Percentiles rank a stretch among this genome's conserved stretches.
phyloP scores from a whole-genome alignment of 2,113 vertebrate genomes.

The Anarrhichthys ocellatus region DNA sequence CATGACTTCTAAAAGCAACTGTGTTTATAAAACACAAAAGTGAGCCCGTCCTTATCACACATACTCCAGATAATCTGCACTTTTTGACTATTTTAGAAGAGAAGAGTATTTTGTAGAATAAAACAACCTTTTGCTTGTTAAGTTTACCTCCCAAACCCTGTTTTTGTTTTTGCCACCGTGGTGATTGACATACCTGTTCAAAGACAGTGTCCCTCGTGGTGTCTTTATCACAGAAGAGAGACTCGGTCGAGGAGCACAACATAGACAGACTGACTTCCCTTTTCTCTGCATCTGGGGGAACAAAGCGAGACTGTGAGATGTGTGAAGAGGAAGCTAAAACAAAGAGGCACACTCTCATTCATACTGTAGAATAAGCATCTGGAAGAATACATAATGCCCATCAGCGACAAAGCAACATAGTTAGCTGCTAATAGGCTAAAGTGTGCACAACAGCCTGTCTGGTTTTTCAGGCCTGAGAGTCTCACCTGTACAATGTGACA shows the following conservation, averaged over 20 bases:
- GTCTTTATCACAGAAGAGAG: rapidly evolving
- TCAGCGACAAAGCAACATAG: neutral
- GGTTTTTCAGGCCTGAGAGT: neutral
- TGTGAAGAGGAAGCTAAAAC: constrained; percentile 18
- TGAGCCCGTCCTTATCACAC: neutral
- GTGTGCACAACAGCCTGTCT: neutral
- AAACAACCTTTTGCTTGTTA: neutral
- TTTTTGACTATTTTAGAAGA: neutral
- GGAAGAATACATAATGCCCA: neutral
- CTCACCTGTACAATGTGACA: neutral
- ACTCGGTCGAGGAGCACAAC: neutral
- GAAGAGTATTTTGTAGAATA: neutral
- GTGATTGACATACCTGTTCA: neutral
- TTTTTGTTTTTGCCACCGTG: neutral
- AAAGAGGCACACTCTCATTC: neutral
- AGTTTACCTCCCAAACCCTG: neutral
- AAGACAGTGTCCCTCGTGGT: rapidly evolving
- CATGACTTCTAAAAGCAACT: neutral
- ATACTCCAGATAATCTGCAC: neutral
- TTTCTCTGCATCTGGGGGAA: neutral
- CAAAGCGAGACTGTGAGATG: constrained; percentile 12
- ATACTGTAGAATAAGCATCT: constrained; percentile 7
- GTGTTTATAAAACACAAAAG: neutral
- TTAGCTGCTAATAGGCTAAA: neutral
- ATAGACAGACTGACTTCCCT: constrained; percentile 52